A percentile compares a stretch with the other conserved stretches of the same genome.
phyloP scores from a whole-genome alignment of 2,888 invertebrate genomes.

The Oscheius sp. region DNA sequence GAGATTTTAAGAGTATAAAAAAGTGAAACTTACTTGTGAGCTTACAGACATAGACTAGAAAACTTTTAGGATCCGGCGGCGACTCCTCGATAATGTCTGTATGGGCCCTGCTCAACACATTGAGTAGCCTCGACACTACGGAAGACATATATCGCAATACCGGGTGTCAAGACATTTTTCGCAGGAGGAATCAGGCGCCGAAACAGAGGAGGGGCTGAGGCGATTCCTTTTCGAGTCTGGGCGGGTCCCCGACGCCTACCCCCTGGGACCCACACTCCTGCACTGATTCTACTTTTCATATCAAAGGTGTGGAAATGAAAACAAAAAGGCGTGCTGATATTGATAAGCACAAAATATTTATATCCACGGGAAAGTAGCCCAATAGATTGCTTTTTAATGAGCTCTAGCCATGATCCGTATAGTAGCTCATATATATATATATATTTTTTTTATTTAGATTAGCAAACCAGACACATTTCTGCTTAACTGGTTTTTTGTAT shows the following conservation, averaged over 20 bases:
- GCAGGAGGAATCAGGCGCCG: slow-evolving; percentile 2
- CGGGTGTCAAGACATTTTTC: slow-evolving; percentile 29
- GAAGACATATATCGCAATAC: slow-evolving; percentile 55
- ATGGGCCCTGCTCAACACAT: slow-evolving; percentile 48
- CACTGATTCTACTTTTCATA: slow-evolving; percentile 19
- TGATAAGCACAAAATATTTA: no score
- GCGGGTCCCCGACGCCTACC: slow-evolving; percentile 24
- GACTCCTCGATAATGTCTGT: slow-evolving; percentile 38
- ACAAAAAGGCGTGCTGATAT: no score
- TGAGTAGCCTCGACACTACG: slow-evolving; percentile 55
- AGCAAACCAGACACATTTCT: not conserved
- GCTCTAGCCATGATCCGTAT: no score
- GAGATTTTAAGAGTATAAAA: not conserved
- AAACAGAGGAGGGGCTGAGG: slow-evolving; percentile 30
- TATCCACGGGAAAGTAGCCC: no score
- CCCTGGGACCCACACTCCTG: slow-evolving; percentile 18
- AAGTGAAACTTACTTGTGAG: slow-evolving; percentile 39
- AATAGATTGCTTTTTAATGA: no score
- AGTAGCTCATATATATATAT: no score
- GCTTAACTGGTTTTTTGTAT: not conserved
- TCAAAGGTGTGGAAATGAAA: slow-evolving; percentile 9
- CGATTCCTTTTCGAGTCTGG: slow-evolving; percentile 30
- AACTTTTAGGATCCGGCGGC: slow-evolving; percentile 49
- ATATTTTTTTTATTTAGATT: no score
- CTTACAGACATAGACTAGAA: slow-evolving; percentile 52